These are phyloP conservation scores for Bujurquina vittata DNA, from an alignment of 2,113 vertebrate genomes.

Conservation along the genomic window DNA sequence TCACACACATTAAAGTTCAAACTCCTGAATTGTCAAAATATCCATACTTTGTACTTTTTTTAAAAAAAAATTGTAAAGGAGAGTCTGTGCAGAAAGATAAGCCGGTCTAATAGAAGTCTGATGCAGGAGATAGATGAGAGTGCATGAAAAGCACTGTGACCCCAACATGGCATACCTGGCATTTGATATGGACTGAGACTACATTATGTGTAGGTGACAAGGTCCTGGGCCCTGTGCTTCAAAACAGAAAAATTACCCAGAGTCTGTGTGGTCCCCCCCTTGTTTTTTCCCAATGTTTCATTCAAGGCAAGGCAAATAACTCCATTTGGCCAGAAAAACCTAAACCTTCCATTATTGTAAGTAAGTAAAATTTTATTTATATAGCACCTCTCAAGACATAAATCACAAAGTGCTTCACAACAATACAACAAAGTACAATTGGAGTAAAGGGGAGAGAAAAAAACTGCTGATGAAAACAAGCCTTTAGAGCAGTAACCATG, in stretches of 20 bases:
- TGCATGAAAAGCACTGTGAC: neutral
- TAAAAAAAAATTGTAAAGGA: too few relatives aligned
- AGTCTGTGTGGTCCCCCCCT: rapidly evolving
- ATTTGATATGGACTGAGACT: neutral
- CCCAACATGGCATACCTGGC: neutral
- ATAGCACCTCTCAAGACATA: too few relatives aligned
- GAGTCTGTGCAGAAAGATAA: neutral
- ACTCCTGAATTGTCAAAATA: neutral
- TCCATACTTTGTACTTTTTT: neutral
- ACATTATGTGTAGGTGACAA: neutral
- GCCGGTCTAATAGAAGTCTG: neutral
- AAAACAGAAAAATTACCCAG: neutral
- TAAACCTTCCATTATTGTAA: neutral
- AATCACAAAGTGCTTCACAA: too few relatives aligned
- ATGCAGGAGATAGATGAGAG: neutral
- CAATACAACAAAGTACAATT: too few relatives aligned
- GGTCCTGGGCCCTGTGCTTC: neutral
- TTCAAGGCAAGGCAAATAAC: neutral
- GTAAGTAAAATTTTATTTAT: too few relatives aligned
- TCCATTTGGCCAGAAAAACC: neutral
- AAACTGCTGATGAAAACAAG: neutral
- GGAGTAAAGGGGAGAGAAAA: too few relatives aligned
- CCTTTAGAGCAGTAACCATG: neutral
- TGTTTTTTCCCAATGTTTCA: neutral
- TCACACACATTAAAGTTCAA: neutral